Evolutionary conservation across 2,113 vertebrate species (phyloP).

Genomic region (Pelecanus crispus): DNA sequence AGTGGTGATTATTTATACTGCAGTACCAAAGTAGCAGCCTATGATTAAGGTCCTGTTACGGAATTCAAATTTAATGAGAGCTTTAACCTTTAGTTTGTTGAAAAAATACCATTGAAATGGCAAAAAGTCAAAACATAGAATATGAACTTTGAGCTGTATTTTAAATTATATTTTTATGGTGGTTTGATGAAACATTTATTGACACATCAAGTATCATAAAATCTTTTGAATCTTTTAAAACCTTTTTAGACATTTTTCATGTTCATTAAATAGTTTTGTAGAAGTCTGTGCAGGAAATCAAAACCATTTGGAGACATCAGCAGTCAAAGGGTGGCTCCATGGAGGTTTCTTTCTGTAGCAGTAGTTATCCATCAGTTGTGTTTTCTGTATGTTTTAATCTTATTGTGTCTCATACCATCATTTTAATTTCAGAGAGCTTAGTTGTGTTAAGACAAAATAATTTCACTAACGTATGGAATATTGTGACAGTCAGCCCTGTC

Average conservation of each 20-base stretch:
- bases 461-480: neutral
- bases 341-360: neutral
- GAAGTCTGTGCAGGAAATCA: neutral
- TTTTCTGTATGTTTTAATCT: neutral
- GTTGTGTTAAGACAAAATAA: neutral
- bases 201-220: too few relatives aligned
- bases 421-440: neutral
- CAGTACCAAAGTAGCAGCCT: neutral
- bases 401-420: neutral
- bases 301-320: neutral
- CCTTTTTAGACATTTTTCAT: neutral
- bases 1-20: neutral
- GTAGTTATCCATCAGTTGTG: too few relatives aligned
- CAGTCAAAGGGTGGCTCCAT: neutral
- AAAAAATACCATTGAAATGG: neutral
- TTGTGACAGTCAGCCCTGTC: neutral
- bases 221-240: neutral
- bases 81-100: constrained; percentile 7
- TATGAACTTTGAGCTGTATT: neutral
- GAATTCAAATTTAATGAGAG: neutral
- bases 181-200: neutral
- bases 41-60: neutral
- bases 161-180: neutral
- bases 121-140: neutral
- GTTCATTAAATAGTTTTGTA: neutral